A percentile compares a stretch with the other conserved stretches of the same genome.
These are phyloP conservation scores for Zosterops hypoxanthus DNA, from an alignment of 2,113 vertebrate genomes.

Conservation along the genomic window DNA sequence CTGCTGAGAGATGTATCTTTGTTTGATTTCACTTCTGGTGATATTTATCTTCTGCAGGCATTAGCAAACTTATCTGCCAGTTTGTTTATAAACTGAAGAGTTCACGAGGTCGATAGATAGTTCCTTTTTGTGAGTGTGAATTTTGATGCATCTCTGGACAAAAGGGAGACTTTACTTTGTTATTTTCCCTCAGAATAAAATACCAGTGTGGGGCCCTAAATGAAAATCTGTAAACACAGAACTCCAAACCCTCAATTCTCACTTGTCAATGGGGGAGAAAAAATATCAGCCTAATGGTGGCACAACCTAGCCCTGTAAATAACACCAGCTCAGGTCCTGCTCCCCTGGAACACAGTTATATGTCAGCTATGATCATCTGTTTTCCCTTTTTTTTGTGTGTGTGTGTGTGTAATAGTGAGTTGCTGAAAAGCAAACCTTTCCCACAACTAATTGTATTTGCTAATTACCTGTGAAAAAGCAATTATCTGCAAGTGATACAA, in stretches of 20 bases:
- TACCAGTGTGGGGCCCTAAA: not conserved
- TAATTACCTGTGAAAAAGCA: slow-evolving; percentile 63
- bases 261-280: not conserved
- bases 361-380: not conserved
- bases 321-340: not conserved
- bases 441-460: slow-evolving; percentile 32
- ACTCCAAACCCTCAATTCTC: not conserved
- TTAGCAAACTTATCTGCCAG: not conserved
- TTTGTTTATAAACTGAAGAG: not conserved
- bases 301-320: not conserved
- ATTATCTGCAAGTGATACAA: slow-evolving; percentile 2
- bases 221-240: not conserved
- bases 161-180: not conserved
- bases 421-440: slow-evolving; percentile 47
- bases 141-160: not conserved
- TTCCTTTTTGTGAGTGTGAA: not conserved
- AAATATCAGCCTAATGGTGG: not conserved
- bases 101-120: not conserved
- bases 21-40: not conserved
- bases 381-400: not conserved
- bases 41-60: not conserved
- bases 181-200: not conserved
- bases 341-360: not conserved
- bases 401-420: not conserved
- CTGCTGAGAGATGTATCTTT: not conserved